These are phyloP conservation scores for Urocitellus parryii DNA, from an alignment of 2,113 vertebrate genomes.

Conservation along the genomic window DNA sequence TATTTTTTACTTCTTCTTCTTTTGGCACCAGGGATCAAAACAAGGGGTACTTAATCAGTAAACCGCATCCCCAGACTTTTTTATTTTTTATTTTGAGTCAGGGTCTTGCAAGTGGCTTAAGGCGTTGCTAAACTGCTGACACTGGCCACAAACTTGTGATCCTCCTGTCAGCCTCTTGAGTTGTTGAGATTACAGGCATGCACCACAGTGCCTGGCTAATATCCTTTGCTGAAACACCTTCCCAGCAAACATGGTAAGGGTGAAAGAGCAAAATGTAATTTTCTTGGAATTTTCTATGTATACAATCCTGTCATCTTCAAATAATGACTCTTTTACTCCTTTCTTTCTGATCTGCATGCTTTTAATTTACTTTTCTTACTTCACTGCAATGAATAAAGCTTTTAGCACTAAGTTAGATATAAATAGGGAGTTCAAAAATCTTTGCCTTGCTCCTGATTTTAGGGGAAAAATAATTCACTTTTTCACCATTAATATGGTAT, in stretches of 20 bases:
- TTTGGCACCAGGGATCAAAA: too few relatives aligned
- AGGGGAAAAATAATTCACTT: background rate
- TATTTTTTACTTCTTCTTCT: background rate
- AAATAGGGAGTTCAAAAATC: background rate
- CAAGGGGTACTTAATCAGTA: too few relatives aligned
- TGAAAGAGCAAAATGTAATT: background rate
- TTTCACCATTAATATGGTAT: background rate
- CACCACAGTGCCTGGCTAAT: background rate
- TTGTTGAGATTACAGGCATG: too few relatives aligned
- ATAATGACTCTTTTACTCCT: background rate
- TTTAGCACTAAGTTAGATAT: background rate
- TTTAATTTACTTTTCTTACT: slow-evolving; percentile 9
- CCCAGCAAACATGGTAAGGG: background rate
- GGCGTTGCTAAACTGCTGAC: too few relatives aligned
- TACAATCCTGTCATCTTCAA: background rate
- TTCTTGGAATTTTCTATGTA: background rate
- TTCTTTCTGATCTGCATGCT: background rate
- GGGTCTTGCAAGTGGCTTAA: too few relatives aligned
- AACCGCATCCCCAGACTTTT: too few relatives aligned
- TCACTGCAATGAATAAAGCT: background rate
- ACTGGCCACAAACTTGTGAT: too few relatives aligned
- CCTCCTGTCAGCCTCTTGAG: too few relatives aligned
- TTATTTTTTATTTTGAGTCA: too few relatives aligned
- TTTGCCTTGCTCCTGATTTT: too few relatives aligned
- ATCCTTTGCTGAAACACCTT: background rate